phyloP scores from a whole-genome alignment of 2,888 invertebrate species.

The Plemyria rubiginata region DNA sequence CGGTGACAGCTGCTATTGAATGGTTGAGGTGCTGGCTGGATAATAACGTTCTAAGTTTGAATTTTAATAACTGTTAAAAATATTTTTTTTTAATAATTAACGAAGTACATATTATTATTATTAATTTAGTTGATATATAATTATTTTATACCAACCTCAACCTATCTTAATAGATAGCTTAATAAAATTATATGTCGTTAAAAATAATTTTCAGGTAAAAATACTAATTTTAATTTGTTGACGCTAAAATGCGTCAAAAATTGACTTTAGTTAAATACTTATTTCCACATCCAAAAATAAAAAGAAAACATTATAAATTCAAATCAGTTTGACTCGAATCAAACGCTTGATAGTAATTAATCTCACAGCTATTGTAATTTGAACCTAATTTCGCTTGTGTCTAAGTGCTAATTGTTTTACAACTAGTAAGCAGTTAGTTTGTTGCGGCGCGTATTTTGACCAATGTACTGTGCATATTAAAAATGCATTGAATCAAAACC shows the following conservation, averaged over 20 bases:
- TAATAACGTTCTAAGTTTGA: constrained; percentile 15
- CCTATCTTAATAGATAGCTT: too few relatives aligned
- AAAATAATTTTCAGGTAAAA: too few relatives aligned
- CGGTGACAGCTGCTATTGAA: constrained; percentile 25
- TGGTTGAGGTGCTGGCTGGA: constrained; percentile 7
- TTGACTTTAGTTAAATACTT: too few relatives aligned
- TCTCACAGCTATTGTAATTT: not conserved
- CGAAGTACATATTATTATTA: too few relatives aligned
- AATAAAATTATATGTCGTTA: too few relatives aligned
- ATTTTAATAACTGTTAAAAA: constrained; percentile 2
- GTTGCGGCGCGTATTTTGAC: not conserved
- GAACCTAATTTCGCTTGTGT: not conserved
- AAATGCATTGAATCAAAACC: constrained; percentile 1
- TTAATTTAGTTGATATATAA: too few relatives aligned
- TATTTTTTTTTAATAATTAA: not conserved
- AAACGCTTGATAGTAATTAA: not conserved
- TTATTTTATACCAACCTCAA: too few relatives aligned
- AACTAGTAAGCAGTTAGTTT: not conserved
- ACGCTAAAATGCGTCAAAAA: not conserved
- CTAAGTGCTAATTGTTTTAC: not conserved
- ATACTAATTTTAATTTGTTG: too few relatives aligned
- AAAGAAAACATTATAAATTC: not conserved
- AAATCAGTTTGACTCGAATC: not conserved
- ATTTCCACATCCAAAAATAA: too few relatives aligned
- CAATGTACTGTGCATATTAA: not conserved